Evolutionary conservation across 1,140 invertebrate genomes (phyloP), one percentile per base, ranked within the genome.

Genomic region (Temnothorax longispinosus): DNA sequence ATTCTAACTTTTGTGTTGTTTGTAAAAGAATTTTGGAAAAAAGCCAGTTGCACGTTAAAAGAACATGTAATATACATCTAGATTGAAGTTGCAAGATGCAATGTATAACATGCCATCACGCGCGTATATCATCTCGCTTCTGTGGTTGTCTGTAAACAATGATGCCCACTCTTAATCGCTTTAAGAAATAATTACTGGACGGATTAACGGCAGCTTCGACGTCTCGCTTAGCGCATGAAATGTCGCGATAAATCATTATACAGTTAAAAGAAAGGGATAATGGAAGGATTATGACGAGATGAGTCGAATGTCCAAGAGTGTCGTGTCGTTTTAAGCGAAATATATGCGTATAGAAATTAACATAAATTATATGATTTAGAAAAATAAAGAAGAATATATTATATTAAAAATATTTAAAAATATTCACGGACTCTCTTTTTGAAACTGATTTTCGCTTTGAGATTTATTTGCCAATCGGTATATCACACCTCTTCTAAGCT

Each of bases 1-100:
- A 27, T 50, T 47, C 50, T 32, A 69, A 69, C 65, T 69, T 69
- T 69, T 69, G 41, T 69, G 41, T 50, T 69, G 41, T 69, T 69
- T 50, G 13, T 32, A 27, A 69, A 5, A 72, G 13, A 47, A 50
- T 71, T 47, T 71, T 50, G 11, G 0, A 52, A 11, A 44, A 54
- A 74, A 74, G 18, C 27, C 47, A 54, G 27, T 6, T 10, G 18
- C 27, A 27, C 62, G 7, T 41, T 44, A 21, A 71, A 71, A 71
- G 1, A 32, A 15, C 32, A 38, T 74, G 71, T 35, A 50, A 32
- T 69, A 41, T 65, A 74, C 27, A 74, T 54, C 15, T 52, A 72
- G 47, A 54, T 50, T 52, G 27, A 50, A 72, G 21, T 72, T 35
- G 32, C 50, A 47, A 38, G 15, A 74, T 72, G 32, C 54, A 54